Evolutionary conservation across 2,797 vertebrate genomes (phyloP), one percentile per base, ranked within the genome.

Genomic region (Rhinogobio ventralis): DNA sequence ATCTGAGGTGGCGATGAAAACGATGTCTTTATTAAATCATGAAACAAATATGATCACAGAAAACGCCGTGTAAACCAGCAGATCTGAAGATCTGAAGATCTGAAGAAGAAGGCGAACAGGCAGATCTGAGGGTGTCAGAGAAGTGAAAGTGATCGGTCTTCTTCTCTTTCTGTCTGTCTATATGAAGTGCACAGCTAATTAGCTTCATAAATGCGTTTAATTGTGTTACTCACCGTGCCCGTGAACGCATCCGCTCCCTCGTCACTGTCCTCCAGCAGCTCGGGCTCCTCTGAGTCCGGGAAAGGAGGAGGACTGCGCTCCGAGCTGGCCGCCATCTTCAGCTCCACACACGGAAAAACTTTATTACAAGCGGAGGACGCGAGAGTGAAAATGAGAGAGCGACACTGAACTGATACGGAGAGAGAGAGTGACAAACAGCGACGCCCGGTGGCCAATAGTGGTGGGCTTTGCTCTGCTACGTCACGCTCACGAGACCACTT

Each of bases 301-400:
- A 96, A 95, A 89, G 95, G 95, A 89, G 95, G 95, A 83, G 95
- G 95, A 90, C 94, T 95, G 79, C 95, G 95, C 91, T 95, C 94
- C 73, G 95, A 95, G 88, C 94, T 94, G 83, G 94, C 91, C 94
- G 95, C 94, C 95, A 95, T 95, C 93, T 95, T 95, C 91, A 86
- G 62, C 72, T 69, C 64, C 49, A 76, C 72, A 83, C 42, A 73
- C 76, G 60, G 81, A 71, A 84, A 75, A 87, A 60, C 83, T 78
- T 79, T 86, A 69, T 49, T 69, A 69, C 85, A 84, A 79, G 19
- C 49, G 4, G 66, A 84, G 42, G 78, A 39, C 46, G 60, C 45
- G 28, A 23, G 64, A 67, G 39, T 20, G 64, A 68, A 23, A 51
- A n/a, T 20, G 83, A 79, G 42, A 84, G 83, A 84, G 83, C 36